A percentile compares a stretch with the other conserved stretches of the same genome.
Conservation (phyloP, 2,797 vertebrate genomes). For the Notolabrus celidotus region DNA sequence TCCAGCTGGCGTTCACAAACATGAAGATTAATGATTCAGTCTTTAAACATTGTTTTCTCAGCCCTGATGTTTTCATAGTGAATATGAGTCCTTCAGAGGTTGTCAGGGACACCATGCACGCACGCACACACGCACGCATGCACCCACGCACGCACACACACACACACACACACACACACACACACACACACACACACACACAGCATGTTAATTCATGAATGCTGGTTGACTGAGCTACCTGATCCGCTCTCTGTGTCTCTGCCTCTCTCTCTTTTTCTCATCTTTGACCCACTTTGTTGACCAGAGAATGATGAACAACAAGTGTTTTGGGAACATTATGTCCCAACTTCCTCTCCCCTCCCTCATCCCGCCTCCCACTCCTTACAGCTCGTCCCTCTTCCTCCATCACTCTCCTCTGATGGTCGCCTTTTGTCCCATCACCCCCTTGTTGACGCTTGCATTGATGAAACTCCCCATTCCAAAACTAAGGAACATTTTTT, state of each 20-base stretch:
- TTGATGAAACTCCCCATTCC: not conserved
- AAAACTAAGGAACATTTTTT: conserved; percentile 3
- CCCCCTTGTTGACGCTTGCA: not conserved
- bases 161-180: conserved; percentile 3
- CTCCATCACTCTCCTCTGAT: not conserved
- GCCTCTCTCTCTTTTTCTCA: not conserved
- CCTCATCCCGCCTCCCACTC: not conserved
- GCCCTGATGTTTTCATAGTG: conserved; percentile 35
- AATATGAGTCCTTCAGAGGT: conserved; percentile 34
- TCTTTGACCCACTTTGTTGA: conserved; percentile 53
- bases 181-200: conserved; percentile 10
- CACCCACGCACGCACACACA: conserved; percentile 2
- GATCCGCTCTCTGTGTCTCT: conserved; percentile 19
- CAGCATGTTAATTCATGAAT: conserved; percentile 40
- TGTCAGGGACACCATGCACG: conserved; percentile 12
- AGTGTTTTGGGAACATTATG: conserved; percentile 70
- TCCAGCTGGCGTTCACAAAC: not conserved
- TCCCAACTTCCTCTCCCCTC: conserved; percentile 19
- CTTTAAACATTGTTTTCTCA: conserved; percentile 43
- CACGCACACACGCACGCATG: conserved; percentile 4
- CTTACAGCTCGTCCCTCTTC: not conserved
- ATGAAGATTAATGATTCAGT: conserved; percentile 45
- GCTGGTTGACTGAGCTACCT: conserved; percentile 42
- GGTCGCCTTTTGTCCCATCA: conserved; percentile 11
- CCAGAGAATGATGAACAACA: conserved; percentile 61